phyloP scores from a whole-genome alignment of 2,797 vertebrate species.

The Taeniopygia guttata region DNA sequence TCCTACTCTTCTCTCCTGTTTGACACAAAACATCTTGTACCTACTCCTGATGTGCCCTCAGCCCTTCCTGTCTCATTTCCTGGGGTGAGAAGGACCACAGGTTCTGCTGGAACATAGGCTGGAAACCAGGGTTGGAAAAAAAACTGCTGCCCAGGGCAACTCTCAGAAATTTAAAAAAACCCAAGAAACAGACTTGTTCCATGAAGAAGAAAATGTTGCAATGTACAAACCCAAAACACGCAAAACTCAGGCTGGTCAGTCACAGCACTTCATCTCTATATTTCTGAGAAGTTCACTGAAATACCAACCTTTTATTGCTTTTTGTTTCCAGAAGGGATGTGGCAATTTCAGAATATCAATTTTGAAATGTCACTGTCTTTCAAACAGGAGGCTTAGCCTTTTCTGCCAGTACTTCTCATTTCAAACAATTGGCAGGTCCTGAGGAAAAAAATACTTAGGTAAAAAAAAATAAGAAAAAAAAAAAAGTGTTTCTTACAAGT shows the following conservation, averaged over 20 bases:
- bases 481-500: neutral
- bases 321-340: constrained; percentile 24
- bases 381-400: neutral
- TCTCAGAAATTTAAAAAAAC: neutral
- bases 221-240: accelerated
- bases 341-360: constrained; percentile 16
- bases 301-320: neutral
- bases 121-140: neutral
- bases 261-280: neutral
- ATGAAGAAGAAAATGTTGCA: neutral
- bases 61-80: neutral
- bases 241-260: neutral
- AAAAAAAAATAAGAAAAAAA: neutral
- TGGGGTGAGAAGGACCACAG: neutral
- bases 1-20: neutral
- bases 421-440: neutral
- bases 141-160: neutral
- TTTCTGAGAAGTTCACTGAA: neutral
- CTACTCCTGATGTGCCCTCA: neutral
- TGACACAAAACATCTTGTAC: neutral
- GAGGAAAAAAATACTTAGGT: neutral
- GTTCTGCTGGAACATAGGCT: neutral
- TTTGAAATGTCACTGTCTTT: constrained; percentile 48
- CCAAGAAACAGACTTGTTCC: neutral
- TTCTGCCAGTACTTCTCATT: neutral